Base-by-base conservation (phyloP, 1,140 invertebrate species). In the Anastrepha obliqua region DNA sequence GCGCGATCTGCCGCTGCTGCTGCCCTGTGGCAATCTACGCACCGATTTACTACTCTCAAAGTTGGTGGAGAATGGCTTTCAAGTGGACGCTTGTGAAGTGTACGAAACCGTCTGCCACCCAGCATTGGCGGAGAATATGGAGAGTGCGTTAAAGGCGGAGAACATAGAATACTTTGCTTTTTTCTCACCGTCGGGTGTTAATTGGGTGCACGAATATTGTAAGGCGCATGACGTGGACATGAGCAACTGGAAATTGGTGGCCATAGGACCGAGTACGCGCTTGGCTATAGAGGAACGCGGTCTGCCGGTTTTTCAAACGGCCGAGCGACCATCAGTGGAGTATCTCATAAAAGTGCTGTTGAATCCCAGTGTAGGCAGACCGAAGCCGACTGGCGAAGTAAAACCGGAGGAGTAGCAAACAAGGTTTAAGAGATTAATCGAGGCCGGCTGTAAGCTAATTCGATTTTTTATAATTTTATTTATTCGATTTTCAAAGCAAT, bases 181-280 rank as follows among this genome's bases (percentile, higher is more conserved):
- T 91, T 95, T 95, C 86, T 95, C 94, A 59, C 94, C 94, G 0
- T 95, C 94, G 0, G 94, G 94, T 0, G 91, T 93, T 3, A 92
- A 91, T 64, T 93, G 90, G 86, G 89, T 90, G 2, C 51, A 89
- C 42, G 91, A 93, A 42, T 91, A 92, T 87, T 91, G 93, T 39
- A 89, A 87, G 51, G 88, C 89, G 7, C 89, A 89, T 29, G 89
- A 91, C 47, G 86, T 92, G 0, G 29, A 87, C 39, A 87, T 91
- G 88, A 89, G 91, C 47, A 90, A 90, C 6, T 92, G 90, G 89
- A 93, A 93, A 86, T 88, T 93, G 64, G 91, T 93, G 65, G 93
- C 93, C 17, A 93, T 93, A 44, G 93, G 93, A 1, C 93, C 93
- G 2, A 93, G 92, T 51, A 93, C 93, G 8, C 86, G 92, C 17